Conservation (phyloP, 1,140 invertebrate genomes). For the Aphelinus atriplicis region DNA sequence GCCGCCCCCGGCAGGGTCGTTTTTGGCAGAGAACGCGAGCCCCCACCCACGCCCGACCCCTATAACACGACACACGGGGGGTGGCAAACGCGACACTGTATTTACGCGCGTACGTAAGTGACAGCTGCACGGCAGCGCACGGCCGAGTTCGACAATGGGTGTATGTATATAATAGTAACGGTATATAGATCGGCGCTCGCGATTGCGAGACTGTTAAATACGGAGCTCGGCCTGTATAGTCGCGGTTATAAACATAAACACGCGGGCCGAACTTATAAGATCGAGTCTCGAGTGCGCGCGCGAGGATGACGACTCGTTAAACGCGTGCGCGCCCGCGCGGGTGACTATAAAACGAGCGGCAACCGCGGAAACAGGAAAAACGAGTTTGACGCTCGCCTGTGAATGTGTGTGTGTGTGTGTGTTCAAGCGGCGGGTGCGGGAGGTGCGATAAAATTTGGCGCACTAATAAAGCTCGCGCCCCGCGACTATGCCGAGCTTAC, state of each 20-base stretch:
- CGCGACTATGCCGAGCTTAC: neutral
- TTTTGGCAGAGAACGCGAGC: too few species aligned
- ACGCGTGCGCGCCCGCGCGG: neutral
- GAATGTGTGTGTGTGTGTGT: neutral
- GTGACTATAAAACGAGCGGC: slow-evolving; percentile 32
- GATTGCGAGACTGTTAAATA: too few species aligned
- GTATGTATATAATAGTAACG: neutral
- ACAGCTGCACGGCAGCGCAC: too few species aligned
- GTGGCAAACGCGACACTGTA: too few species aligned
- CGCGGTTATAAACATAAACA: slow-evolving; percentile 28
- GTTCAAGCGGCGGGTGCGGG: slow-evolving; percentile 28
- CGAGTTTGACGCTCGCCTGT: slow-evolving; percentile 17
- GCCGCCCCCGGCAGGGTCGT: too few species aligned
- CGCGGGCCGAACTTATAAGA: neutral
- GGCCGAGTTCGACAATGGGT: neutral
- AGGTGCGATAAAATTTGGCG: slow-evolving; percentile 36
- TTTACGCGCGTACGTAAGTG: too few species aligned
- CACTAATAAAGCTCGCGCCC: slow-evolving; percentile 28
- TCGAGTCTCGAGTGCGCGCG: neutral
- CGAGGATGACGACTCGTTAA: slow-evolving; percentile 31
- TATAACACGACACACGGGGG: too few species aligned
- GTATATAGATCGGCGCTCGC: neutral
- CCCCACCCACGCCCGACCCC: too few species aligned
- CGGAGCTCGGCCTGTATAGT: too few species aligned
- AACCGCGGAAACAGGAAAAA: slow-evolving; percentile 30